phyloP scores from a whole-genome alignment of 2,113 vertebrate species.

The Pholis gunnellus region DNA sequence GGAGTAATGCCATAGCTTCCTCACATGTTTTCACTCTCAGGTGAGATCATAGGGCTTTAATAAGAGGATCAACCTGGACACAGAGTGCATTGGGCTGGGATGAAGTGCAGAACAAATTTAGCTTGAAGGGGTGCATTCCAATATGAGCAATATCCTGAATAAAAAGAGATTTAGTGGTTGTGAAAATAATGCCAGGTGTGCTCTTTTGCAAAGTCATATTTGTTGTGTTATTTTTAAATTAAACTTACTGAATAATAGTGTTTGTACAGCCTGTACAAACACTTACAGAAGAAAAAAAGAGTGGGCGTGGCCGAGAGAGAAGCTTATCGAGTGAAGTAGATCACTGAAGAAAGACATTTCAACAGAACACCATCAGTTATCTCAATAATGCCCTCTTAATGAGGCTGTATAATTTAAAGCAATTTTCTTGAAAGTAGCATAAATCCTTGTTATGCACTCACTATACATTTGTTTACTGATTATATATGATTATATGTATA shows the following conservation, averaged over 20 bases:
- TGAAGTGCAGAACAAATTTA: constrained; percentile 6
- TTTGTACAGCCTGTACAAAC: background rate
- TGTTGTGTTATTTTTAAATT: background rate
- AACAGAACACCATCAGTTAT: background rate
- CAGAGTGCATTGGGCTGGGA: constrained; percentile 2
- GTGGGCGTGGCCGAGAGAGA: background rate
- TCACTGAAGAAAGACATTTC: background rate
- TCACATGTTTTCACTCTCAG: constrained; percentile 16
- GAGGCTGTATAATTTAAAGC: constrained; percentile 11
- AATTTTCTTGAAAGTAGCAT: background rate
- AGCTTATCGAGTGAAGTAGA: background rate
- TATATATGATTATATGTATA: too few species aligned
- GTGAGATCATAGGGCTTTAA: constrained; percentile 24
- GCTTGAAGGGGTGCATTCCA: background rate
- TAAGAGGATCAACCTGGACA: constrained; percentile 28
- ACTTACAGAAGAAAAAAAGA: background rate
- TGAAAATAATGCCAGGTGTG: constrained; percentile 9
- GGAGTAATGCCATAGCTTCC: background rate
- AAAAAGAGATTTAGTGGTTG: background rate
- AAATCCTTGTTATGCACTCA: background rate
- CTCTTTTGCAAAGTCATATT: background rate
- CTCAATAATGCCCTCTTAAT: constrained; percentile 8
- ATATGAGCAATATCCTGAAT: constrained; percentile 31
- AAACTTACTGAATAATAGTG: background rate
- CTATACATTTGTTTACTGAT: background rate